phyloP scores from a whole-genome alignment of 2,113 vertebrate species.

The Galemys pyrenaicus region DNA sequence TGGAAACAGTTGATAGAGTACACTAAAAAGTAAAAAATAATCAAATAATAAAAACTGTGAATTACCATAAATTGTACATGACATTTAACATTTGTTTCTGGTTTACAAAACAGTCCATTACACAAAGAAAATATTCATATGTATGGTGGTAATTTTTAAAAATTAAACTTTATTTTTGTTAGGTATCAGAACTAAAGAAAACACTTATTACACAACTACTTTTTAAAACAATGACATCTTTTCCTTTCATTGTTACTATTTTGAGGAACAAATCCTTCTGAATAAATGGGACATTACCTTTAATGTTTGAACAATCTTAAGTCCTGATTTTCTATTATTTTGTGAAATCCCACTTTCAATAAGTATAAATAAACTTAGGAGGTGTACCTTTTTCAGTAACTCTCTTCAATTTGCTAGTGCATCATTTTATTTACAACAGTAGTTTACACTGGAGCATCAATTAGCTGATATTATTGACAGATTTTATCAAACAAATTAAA shows the following conservation, averaged over 20 bases:
- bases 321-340: slow-evolving; percentile 6
- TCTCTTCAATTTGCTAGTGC: not conserved
- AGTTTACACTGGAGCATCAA: not conserved
- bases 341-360: not conserved
- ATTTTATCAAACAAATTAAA: not conserved
- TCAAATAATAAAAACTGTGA: not conserved
- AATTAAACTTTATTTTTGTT: slow-evolving; percentile 52
- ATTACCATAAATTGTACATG: not conserved
- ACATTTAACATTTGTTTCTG: slow-evolving; percentile 1
- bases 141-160: not conserved
- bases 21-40: slow-evolving; percentile 45
- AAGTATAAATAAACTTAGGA: not conserved
- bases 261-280: slow-evolving; percentile 54
- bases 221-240: slow-evolving; percentile 60
- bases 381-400: not conserved
- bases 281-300: slow-evolving; percentile 33
- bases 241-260: slow-evolving; percentile 69
- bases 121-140: not conserved
- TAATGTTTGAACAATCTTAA: not conserved
- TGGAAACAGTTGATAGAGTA: not conserved
- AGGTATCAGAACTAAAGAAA: slow-evolving; percentile 49
- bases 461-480: not conserved
- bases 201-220: slow-evolving; percentile 56
- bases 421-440: not conserved
- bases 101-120: not conserved